Percentiles rank a stretch among this genome's conserved stretches.
Conservation (phyloP, 2,797 vertebrate species). For the Eulemur albifrons region DNA sequence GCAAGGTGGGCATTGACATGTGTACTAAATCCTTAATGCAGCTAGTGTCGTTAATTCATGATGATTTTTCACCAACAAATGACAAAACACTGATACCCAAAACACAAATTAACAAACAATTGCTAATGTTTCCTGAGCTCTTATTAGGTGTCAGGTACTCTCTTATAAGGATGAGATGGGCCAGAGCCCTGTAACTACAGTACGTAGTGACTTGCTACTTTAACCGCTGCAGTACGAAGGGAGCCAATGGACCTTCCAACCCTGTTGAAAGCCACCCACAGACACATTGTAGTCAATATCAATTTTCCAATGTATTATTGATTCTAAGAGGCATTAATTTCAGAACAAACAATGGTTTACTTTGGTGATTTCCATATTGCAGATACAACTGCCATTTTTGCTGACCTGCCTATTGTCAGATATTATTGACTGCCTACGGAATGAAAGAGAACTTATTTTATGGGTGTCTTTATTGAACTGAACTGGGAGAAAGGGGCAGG, state of each 20-base stretch:
- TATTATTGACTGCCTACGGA: constrained; percentile 81
- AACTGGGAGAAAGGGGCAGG: neutral
- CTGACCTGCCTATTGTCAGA: constrained; percentile 83
- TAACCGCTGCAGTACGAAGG: neutral
- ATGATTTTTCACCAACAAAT: neutral
- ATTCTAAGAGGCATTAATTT: constrained; percentile 85
- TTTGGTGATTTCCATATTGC: constrained; percentile 84
- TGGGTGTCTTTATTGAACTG: constrained; percentile 39
- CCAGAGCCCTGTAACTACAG: neutral
- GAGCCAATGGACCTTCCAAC: neutral
- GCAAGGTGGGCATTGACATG: neutral
- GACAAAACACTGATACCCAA: neutral
- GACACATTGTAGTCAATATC: constrained; percentile 78
- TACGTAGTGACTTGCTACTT: constrained; percentile 12
- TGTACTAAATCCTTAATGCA: neutral
- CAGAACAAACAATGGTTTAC: constrained; percentile 84
- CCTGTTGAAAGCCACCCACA: constrained; percentile 22
- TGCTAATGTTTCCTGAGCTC: neutral
- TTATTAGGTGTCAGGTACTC: neutral
- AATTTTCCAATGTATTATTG: constrained; percentile 87
- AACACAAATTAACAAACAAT: neutral
- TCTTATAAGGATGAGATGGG: neutral
- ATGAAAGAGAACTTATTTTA: constrained; percentile 70
- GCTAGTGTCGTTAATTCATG: neutral
- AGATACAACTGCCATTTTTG: constrained; percentile 80